Percentiles rank a stretch among this genome's conserved stretches.
Conservation (phyloP, 64 coral and sea anemone genomes). For the Astreopora myriophthalma region DNA sequence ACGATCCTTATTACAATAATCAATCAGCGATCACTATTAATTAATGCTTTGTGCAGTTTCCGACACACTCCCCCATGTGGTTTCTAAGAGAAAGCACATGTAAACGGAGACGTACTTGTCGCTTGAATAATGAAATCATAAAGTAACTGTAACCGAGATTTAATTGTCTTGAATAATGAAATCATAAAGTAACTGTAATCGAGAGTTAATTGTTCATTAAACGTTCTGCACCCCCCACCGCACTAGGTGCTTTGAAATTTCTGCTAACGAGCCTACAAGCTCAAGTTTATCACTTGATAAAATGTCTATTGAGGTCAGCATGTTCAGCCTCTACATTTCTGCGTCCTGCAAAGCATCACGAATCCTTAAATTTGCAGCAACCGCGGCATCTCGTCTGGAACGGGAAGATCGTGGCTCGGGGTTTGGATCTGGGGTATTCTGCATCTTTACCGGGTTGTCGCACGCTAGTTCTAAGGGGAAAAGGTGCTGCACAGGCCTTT, state of each 20-base stretch:
- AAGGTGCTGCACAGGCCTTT: constrained; percentile 7
- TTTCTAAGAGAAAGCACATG: too few relatives aligned
- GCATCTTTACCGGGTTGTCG: neutral
- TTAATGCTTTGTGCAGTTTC: too few relatives aligned
- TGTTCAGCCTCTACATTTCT: constrained; percentile 11
- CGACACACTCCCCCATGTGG: too few relatives aligned
- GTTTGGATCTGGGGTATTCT: neutral
- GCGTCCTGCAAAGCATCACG: neutral
- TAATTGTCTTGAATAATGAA: too few relatives aligned
- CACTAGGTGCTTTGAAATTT: neutral
- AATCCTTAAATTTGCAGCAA: constrained; percentile 5
- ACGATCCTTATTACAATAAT: neutral
- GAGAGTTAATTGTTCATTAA: neutral
- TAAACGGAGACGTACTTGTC: too few relatives aligned
- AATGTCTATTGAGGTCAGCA: neutral
- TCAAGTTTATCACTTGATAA: neutral
- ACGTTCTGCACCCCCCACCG: neutral
- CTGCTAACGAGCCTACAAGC: neutral
- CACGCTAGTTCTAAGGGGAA: constrained; percentile 37
- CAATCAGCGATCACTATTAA: too few relatives aligned
- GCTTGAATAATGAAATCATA: too few relatives aligned
- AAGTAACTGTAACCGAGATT: too few relatives aligned
- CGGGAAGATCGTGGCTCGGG: neutral
- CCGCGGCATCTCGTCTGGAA: constrained; percentile 37
- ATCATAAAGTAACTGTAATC: too few relatives aligned